These are phyloP conservation scores for Paramisgurnus dabryanus DNA, from an alignment of 2,113 vertebrate species.

Conservation along the genomic window DNA sequence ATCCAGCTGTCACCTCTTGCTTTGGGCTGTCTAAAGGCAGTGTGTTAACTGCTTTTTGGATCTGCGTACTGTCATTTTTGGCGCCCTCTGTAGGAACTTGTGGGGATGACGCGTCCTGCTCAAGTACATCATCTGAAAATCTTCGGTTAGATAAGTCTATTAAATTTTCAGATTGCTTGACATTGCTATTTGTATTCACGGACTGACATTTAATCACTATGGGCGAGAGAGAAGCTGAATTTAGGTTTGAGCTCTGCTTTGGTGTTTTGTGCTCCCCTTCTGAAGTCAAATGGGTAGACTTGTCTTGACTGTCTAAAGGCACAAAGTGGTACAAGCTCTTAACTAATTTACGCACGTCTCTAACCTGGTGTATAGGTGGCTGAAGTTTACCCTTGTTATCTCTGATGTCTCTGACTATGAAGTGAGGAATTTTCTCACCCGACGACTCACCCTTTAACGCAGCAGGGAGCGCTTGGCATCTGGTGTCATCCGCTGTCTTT, in stretches of 20 bases:
- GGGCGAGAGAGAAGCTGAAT: slow-evolving; percentile 77
- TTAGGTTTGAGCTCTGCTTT: slow-evolving; percentile 67
- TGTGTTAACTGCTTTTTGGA: slow-evolving; percentile 74
- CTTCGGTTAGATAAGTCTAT: slow-evolving; percentile 54
- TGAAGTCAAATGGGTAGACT: slow-evolving; percentile 61
- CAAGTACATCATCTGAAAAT: slow-evolving; percentile 44
- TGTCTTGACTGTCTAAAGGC: slow-evolving; percentile 80
- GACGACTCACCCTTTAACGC: slow-evolving; percentile 75
- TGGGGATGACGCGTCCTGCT: slow-evolving; percentile 60
- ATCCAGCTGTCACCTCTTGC: slow-evolving; percentile 68
- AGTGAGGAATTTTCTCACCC: slow-evolving; percentile 87
- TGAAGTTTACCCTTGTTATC: slow-evolving; percentile 84
- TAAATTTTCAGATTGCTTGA: slow-evolving; percentile 57
- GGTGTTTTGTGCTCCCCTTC: slow-evolving; percentile 76
- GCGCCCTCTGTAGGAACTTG: slow-evolving; percentile 68
- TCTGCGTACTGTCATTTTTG: slow-evolving; percentile 61
- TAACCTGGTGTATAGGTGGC: slow-evolving; percentile 89
- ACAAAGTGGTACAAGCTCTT: slow-evolving; percentile 88
- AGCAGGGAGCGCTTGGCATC: slow-evolving; percentile 64
- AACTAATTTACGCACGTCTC: slow-evolving; percentile 92
- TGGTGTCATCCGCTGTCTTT: slow-evolving; percentile 72
- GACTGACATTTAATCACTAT: slow-evolving; percentile 94
- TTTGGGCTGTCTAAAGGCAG: slow-evolving; percentile 67
- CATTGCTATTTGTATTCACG: slow-evolving; percentile 76
- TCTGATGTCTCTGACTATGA: slow-evolving; percentile 87